A percentile compares a stretch with the other conserved stretches of the same genome.
Conservation (phyloP, 2,888 invertebrate species). For the Charanyca ferruginea region DNA sequence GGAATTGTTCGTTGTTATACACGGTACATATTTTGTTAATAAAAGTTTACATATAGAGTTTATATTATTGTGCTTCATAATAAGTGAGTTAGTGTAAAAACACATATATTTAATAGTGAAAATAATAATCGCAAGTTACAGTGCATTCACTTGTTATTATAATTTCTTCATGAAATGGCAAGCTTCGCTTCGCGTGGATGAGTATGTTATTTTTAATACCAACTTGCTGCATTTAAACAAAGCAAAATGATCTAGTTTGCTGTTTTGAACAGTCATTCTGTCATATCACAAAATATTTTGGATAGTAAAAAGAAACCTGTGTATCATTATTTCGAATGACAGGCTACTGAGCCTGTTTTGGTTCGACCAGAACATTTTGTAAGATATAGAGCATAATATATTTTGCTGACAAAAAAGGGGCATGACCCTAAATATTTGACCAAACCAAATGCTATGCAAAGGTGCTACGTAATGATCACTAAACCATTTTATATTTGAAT, state of each 20-base stretch:
- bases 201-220: conserved; percentile 32
- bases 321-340: not conserved
- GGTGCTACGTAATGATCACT: not conserved
- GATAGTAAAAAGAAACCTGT: not conserved
- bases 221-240: conserved; percentile 27
- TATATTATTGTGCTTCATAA: conserved; percentile 37
- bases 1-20: conserved; percentile 74
- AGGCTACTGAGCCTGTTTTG: not conserved
- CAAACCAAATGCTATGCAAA: conserved; percentile 1
- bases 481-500: conserved; percentile 7
- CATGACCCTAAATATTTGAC: not conserved
- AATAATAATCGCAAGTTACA: conserved; percentile 17
- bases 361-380: not conserved
- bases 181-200: conserved; percentile 30
- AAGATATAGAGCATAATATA: not conserved
- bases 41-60: conserved; percentile 59
- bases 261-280: not conserved
- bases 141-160: conserved; percentile 25
- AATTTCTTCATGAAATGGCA: conserved; percentile 19
- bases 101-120: conserved; percentile 15
- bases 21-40: conserved; percentile 63
- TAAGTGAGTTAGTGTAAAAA: conserved; percentile 17
- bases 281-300: not conserved
- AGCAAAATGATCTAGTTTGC: conserved; percentile 15
- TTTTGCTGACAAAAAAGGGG: not conserved